These are phyloP conservation scores for Panagrolaimus sp. DNA, from an alignment of 1,140 invertebrate species.

Conservation along the genomic window DNA sequence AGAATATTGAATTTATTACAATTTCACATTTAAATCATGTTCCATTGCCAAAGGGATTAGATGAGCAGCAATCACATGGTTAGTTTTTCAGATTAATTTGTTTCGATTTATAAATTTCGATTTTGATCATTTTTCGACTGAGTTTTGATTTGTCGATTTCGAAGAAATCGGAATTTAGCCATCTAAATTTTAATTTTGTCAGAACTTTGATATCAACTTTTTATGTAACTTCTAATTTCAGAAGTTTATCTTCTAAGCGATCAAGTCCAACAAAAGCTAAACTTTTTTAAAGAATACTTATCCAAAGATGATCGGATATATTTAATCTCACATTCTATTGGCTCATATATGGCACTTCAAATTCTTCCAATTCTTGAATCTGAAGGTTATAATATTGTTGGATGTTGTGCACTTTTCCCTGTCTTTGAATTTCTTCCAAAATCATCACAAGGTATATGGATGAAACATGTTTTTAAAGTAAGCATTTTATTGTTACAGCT, in stretches of 20 bases:
- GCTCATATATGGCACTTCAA: not conserved
- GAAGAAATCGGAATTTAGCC: too few relatives aligned
- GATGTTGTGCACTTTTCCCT: too few relatives aligned
- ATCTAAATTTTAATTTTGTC: too few relatives aligned
- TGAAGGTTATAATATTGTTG: too few relatives aligned
- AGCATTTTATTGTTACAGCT: too few relatives aligned
- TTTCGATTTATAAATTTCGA: too few relatives aligned
- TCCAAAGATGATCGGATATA: not conserved
- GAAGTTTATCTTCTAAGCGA: conserved; percentile 10
- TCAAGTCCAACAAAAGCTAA: conserved; percentile 15
- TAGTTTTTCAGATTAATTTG: not conserved
- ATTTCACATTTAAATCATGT: conserved; percentile 17
- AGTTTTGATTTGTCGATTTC: too few relatives aligned
- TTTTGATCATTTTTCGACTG: too few relatives aligned
- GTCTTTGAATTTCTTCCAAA: too few relatives aligned
- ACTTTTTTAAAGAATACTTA: conserved; percentile 10
- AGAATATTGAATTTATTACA: not conserved
- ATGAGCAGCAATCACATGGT: not conserved
- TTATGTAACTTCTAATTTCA: too few relatives aligned
- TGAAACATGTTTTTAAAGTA: conserved; percentile 9
- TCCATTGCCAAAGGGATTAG: not conserved
- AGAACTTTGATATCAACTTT: too few relatives aligned
- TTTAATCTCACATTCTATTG: conserved; percentile 15
- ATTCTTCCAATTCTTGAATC: too few relatives aligned
- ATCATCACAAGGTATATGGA: conserved; percentile 25